These are phyloP conservation scores for Bimastos eiseni DNA, from an alignment of 2,888 invertebrate species.

Conservation along the genomic window DNA sequence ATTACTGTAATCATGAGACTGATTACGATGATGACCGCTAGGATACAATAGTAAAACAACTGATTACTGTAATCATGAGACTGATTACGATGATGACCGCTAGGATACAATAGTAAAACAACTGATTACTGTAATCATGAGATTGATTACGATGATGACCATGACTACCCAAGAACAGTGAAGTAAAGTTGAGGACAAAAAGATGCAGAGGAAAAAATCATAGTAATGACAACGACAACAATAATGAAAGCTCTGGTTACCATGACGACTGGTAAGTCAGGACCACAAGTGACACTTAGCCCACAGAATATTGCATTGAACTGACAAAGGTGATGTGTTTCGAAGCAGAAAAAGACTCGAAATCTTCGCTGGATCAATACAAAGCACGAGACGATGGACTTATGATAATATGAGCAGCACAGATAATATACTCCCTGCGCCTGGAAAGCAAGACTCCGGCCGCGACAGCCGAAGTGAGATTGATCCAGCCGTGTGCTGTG, in stretches of 20 bases:
- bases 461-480: constrained; percentile 13
- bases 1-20: too few relatives aligned
- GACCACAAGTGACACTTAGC: constrained; percentile 5
- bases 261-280: not conserved
- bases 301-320: not conserved
- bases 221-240: not conserved
- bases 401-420: not conserved
- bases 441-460: not conserved
- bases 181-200: not conserved
- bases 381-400: constrained; percentile 13
- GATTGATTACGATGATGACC: not conserved
- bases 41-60: too few relatives aligned
- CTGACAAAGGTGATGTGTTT: not conserved
- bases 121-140: not conserved
- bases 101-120: not conserved
- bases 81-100: too few relatives aligned
- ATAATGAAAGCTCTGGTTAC: not conserved
- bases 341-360: not conserved
- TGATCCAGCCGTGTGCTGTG: not conserved
- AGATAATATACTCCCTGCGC: not conserved
- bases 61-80: too few relatives aligned
- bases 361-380: not conserved
- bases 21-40: not conserved
- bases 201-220: not conserved
- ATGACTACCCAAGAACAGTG: not conserved